Evolutionary conservation across 1,140 invertebrate genomes (phyloP), one percentile per base, ranked within the genome.

Genomic region (Drosophila ercepeae): DNA sequence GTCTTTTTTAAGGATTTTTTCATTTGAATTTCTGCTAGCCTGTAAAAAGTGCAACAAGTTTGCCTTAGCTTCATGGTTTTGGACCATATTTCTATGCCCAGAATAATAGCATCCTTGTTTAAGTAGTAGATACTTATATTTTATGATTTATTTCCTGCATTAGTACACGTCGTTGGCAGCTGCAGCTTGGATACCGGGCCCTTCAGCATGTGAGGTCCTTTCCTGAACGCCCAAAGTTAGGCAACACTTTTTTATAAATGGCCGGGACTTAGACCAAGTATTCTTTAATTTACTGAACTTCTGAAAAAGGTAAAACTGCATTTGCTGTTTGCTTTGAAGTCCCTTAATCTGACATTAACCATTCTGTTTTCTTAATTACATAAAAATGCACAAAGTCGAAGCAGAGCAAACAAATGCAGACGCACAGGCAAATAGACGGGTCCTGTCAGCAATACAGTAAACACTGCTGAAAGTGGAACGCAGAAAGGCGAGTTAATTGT

Each of bases 71-170:
- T 11, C 3, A 32, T 32, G 2, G 7, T 27, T 27, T 27, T 7
- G 25, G 16, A 29, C 42, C 32, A 34, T 45, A 11, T 14, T 19
- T 63, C 52, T 13, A 14, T 11, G 7, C 50, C 18, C 16, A 54
- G 36, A 29, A 39, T 21, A 18, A 41, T 41, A 45, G 69, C 9
- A 70, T 41, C 23, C 25, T 21, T 21, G 32, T 25, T 52, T 23
- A 23, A 36, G 46, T 18, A 53, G 18, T 36, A 46, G 21, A 2
- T 27, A 32, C 34, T 64, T 49, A 25, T 54, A 57, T 73, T 54
- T 41, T 58, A 51, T 82, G 63, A 83, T 82, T 82, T 82, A 82
- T 82, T 74, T 83, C 58, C 61, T 64, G 69, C 78, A 82, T 83
- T 74, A 78, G 70, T 71, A 48, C 49, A 51, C 61, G 59, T 79